Percentiles rank a stretch among this genome's conserved stretches.
These are phyloP conservation scores for Saxicola maurus DNA, from an alignment of 2,797 vertebrate species.

Conservation along the genomic window DNA sequence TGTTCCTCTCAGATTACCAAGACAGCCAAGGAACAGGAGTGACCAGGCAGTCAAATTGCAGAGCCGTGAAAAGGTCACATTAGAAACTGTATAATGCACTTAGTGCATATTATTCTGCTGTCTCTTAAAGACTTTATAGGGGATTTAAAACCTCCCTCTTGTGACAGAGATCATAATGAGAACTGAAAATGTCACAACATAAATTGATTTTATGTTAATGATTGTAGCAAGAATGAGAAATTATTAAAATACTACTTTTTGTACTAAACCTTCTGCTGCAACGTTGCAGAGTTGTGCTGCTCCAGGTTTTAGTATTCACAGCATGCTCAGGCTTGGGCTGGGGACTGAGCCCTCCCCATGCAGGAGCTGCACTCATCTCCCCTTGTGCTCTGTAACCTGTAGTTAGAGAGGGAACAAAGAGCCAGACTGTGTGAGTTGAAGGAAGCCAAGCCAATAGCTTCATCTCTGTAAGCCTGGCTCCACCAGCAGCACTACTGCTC, in stretches of 20 bases:
- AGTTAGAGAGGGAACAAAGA: not conserved
- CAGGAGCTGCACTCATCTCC: not conserved
- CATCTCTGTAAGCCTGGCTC: not conserved
- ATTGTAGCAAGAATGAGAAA: constrained; percentile 22
- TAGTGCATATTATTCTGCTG: constrained; percentile 38
- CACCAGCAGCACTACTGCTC: not conserved
- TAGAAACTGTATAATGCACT: constrained; percentile 43
- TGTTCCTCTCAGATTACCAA: constrained; percentile 19
- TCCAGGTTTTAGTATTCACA: not conserved
- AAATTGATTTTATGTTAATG: constrained; percentile 64
- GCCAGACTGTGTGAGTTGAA: not conserved
- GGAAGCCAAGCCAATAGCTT: not conserved
- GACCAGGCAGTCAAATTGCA: constrained; percentile 35
- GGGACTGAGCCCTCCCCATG: not conserved
- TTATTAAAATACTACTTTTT: constrained; percentile 1
- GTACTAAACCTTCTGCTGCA: not conserved
- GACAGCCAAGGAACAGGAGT: not conserved
- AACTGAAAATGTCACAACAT: constrained; percentile 62
- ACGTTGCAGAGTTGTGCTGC: not conserved
- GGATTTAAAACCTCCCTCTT: constrained; percentile 50
- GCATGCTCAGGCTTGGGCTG: not conserved
- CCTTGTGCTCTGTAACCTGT: not conserved
- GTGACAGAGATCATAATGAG: constrained; percentile 50
- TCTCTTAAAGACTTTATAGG: constrained; percentile 43
- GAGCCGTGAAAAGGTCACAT: constrained; percentile 51